Conservation (phyloP, 2,888 invertebrate species). For the Ferrisia virgata region DNA sequence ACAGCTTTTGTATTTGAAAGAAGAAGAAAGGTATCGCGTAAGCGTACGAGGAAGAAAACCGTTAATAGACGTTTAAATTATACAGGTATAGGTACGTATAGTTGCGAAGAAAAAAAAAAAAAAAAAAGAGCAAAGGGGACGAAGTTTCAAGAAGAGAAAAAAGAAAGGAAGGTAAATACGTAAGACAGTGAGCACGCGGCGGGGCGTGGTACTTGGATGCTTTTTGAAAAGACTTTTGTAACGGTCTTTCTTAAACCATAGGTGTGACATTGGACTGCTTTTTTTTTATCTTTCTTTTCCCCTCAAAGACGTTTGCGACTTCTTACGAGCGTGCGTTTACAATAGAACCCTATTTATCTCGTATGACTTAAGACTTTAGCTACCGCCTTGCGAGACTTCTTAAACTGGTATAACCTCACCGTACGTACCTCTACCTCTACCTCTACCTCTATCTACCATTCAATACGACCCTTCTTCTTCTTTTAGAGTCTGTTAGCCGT, state of each 20-base stretch:
- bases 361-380: conserved; percentile 20
- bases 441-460: neutral
- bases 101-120: too few species aligned
- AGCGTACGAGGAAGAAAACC: neutral
- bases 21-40: neutral
- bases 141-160: neutral
- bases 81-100: neutral
- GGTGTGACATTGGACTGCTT: conserved; percentile 5
- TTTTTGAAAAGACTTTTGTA: conserved; percentile 3
- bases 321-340: neutral
- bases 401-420: neutral
- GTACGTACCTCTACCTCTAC: too few species aligned
- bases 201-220: conserved; percentile 19
- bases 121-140: neutral
- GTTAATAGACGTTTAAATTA: neutral
- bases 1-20: neutral
- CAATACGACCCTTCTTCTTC: neutral
- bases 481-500: conserved; percentile 7
- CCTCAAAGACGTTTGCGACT: conserved; percentile 29
- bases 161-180: neutral
- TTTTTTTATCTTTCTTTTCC: too few species aligned
- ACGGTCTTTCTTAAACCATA: conserved; percentile 5
- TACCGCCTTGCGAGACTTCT: conserved; percentile 26
- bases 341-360: conserved; percentile 18
- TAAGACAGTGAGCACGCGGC: conserved; percentile 10